A percentile compares a stretch with the other conserved stretches of the same genome.
Evolutionary conservation across 2,113 vertebrate species (phyloP).

Genomic region (Zapornia atra): DNA sequence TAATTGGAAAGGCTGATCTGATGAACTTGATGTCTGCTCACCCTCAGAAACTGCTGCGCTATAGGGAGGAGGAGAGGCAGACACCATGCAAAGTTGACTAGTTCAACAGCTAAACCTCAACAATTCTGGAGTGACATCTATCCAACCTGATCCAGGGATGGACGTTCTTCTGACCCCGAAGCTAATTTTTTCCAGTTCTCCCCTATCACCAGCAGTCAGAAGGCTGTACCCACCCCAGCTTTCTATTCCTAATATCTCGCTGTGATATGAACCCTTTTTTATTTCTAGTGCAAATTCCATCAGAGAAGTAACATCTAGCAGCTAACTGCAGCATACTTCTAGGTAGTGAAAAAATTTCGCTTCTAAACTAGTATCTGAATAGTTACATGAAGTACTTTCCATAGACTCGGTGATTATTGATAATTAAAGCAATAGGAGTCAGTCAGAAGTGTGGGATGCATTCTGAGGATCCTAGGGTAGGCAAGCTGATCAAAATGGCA

Average conservation of each 20-base stretch:
- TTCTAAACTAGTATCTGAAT: background rate
- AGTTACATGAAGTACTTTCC: background rate
- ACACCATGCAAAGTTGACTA: background rate
- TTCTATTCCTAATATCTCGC: background rate
- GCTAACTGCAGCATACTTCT: background rate
- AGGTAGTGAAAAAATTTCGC: background rate
- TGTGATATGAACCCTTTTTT: background rate
- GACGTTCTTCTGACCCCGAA: background rate
- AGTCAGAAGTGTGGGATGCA: background rate
- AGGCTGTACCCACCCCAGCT: background rate
- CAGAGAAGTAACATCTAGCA: background rate
- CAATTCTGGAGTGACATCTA: background rate
- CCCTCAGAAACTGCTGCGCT: background rate
- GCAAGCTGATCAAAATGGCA: background rate
- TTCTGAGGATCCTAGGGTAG: background rate
- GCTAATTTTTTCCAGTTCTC: fast-evolving
- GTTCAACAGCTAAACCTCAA: background rate
- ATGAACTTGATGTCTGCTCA: background rate
- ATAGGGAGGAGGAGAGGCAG: background rate
- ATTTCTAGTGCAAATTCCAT: background rate
- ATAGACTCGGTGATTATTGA: background rate
- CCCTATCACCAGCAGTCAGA: background rate
- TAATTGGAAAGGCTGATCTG: background rate
- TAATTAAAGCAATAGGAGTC: background rate
- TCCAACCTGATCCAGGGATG: background rate